Percentiles rank a stretch among this genome's conserved stretches.
These are phyloP conservation scores for Phasianus colchicus DNA, from an alignment of 2,113 vertebrate genomes.

Conservation along the genomic window DNA sequence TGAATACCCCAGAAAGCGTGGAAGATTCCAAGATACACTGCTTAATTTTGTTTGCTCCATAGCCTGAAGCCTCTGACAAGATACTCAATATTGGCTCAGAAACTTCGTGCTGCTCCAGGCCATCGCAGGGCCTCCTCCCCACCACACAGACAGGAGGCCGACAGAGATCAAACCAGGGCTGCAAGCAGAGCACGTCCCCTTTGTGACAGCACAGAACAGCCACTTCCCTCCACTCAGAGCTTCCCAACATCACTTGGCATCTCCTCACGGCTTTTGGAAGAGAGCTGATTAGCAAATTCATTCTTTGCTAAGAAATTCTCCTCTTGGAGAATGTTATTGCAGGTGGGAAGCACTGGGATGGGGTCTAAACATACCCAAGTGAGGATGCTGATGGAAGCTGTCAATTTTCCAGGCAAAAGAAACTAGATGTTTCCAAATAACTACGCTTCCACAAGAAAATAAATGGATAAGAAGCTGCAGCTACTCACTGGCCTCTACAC, in stretches of 20 bases:
- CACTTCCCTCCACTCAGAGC: conserved; percentile 47
- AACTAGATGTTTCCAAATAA: background rate
- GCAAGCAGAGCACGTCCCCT: conserved; percentile 12
- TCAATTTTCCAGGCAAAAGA: background rate
- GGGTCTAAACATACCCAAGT: background rate
- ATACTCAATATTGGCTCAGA: conserved; percentile 24
- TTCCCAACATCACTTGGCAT: conserved; percentile 43
- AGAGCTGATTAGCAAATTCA: conserved; percentile 35
- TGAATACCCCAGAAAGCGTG: conserved; percentile 18
- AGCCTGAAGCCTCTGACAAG: background rate
- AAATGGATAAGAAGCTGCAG: conserved; percentile 14
- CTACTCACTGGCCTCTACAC: background rate
- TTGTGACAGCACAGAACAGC: conserved; percentile 34
- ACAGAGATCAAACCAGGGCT: background rate
- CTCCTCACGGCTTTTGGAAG: background rate
- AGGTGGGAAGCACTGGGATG: background rate
- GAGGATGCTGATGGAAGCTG: background rate
- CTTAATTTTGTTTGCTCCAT: conserved; percentile 64
- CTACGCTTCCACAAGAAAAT: background rate
- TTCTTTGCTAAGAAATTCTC: conserved; percentile 19
- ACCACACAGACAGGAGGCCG: background rate
- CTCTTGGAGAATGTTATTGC: background rate
- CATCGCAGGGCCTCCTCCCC: background rate
- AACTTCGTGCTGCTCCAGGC: background rate
- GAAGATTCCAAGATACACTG: conserved; percentile 39